These are phyloP conservation scores for Crossocerus cetratus DNA, from an alignment of 2,888 invertebrate genomes.

Conservation along the genomic window DNA sequence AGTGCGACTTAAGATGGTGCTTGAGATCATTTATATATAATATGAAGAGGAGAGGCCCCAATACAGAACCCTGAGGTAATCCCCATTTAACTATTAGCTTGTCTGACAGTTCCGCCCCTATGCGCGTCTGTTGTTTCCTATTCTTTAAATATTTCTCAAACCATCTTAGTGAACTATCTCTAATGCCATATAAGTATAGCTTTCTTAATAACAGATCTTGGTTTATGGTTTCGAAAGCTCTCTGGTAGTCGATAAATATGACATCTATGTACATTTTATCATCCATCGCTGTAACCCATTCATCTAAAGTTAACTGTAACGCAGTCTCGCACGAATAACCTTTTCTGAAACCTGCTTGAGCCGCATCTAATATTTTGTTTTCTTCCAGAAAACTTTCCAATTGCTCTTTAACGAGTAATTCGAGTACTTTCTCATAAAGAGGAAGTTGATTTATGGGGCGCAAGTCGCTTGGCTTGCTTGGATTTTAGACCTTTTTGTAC, in stretches of 20 bases:
- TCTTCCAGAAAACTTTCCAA: background rate
- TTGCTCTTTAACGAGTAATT: constrained; percentile 4
- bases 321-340: too few species aligned
- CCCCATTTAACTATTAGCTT: too few species aligned
- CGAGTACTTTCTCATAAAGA: constrained; percentile 10
- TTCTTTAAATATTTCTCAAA: background rate
- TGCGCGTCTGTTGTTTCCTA: background rate
- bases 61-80: background rate
- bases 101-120: constrained; percentile 2
- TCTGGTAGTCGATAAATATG: constrained; percentile 40
- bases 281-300: constrained; percentile 11
- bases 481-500: too few species aligned
- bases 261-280: constrained; percentile 25
- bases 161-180: background rate
- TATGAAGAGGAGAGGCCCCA: constrained; percentile 10
- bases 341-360: too few species aligned
- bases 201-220: constrained; percentile 10
- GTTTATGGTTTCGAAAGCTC: constrained; percentile 40
- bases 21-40: background rate
- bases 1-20: too few species aligned
- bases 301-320: too few species aligned
- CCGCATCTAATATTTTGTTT: too few species aligned
- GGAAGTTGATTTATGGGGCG: constrained; percentile 1
- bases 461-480: background rate
- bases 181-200: constrained; percentile 6